Conservation (phyloP, 2,113 vertebrate species). For the Rynchops niger region DNA sequence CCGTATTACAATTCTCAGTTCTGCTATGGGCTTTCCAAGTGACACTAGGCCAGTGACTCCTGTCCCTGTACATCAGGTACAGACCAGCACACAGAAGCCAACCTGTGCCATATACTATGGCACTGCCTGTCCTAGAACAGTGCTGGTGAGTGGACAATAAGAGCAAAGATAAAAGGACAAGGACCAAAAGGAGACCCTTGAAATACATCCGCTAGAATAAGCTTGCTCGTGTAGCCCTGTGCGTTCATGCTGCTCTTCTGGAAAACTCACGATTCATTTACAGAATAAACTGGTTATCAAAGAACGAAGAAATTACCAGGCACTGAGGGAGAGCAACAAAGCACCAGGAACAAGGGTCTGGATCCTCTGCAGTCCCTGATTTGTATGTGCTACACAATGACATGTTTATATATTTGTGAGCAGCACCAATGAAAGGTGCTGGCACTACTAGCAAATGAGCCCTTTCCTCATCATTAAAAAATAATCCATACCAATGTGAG, state of each 20-base stretch:
- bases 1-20: neutral
- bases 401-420: neutral
- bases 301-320: neutral
- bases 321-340: neutral
- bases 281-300: neutral
- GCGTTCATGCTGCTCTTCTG: neutral
- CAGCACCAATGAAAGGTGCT: neutral
- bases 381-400: fast-evolving
- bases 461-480: neutral
- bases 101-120: fast-evolving
- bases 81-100: neutral
- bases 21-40: neutral
- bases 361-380: neutral
- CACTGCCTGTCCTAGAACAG: neutral
- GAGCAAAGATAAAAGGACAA: neutral
- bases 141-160: neutral
- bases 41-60: neutral
- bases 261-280: neutral
- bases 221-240: neutral
- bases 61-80: neutral
- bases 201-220: neutral
- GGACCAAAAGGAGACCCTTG: neutral
- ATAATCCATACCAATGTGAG: neutral
- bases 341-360: neutral
- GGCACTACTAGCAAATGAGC: neutral